These are phyloP conservation scores for Synergus japonicus DNA, from an alignment of 2,888 invertebrate species.

Conservation along the genomic window DNA sequence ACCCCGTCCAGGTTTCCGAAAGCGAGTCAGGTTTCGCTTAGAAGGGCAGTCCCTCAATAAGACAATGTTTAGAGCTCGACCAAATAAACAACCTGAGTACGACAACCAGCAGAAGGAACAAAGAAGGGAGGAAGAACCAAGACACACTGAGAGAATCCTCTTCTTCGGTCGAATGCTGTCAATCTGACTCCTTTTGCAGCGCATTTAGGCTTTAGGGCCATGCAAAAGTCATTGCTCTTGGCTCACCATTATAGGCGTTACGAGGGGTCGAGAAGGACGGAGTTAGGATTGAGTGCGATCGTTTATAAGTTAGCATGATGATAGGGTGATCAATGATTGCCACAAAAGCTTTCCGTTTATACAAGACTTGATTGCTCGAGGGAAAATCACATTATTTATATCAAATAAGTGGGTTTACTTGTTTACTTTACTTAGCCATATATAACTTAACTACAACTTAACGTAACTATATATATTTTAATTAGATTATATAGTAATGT, in stretches of 20 bases:
- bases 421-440: too few relatives aligned
- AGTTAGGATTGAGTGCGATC: background rate
- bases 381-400: too few relatives aligned
- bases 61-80: conserved; percentile 69
- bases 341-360: background rate
- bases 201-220: conserved; percentile 1
- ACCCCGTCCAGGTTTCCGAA: conserved; percentile 68
- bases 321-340: background rate
- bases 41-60: conserved; percentile 66
- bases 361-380: background rate
- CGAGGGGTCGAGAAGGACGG: too few relatives aligned
- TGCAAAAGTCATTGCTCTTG: conserved; percentile 11
- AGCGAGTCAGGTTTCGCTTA: conserved; percentile 67
- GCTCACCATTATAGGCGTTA: background rate
- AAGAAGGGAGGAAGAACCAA: conserved; percentile 43
- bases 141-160: background rate
- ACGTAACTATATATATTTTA: too few relatives aligned
- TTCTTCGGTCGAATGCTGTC: conserved; percentile 5
- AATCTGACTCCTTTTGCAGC: background rate
- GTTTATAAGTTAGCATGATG: background rate
- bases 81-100: conserved; percentile 66
- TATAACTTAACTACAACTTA: too few relatives aligned
- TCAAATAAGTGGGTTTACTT: too few relatives aligned
- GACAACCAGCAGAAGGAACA: conserved; percentile 41
- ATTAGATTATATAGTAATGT: too few relatives aligned